Evolutionary conservation across 2,888 invertebrate species (phyloP), one percentile per base, ranked within the genome.

Genomic region (Drosophila pseudotalamancana): DNA sequence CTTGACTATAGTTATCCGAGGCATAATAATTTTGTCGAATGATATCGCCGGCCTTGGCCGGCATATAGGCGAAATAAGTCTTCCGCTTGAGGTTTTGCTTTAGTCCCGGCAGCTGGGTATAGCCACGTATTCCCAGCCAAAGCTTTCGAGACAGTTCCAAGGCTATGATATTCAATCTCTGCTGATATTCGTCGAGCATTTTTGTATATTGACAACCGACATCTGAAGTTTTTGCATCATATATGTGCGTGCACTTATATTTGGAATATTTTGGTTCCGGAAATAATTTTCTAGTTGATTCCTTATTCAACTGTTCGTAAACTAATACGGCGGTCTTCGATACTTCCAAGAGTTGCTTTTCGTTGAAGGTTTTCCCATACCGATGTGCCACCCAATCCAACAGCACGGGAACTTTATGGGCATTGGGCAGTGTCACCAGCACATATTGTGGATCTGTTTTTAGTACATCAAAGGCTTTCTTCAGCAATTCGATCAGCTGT

Each of bases 351-450:
- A 80, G 64, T 27, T 85, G 66, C 5, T 40, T 6, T 4, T 49
- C 21, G 6, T 51, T 67, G 14, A 70, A 82, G 0, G 61, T 56
- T 32, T 74, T 70, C 0, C 89, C 88, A 46, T 78, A 89, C 0
- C 90, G 78, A 6, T 63, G 50, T 0, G 70, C 71, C 2, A 82
- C 68, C 84, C 88, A 90, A 19, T 82, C 79, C 3, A 74, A 21
- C 0, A 90, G 55, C 3, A 75, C 18, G 4, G 89, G 89, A 21
- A 80, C 16, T 40, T 74, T 80, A 34, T 89, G 75, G 0, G 72
- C 87, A 63, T 89, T 74, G 6, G 89, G 88, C 3, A 90, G 40
- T 1, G 82, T 65, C 3, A 74, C 89, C n/a, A 90, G 42, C 0
- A 90, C 89, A 49, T 63, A 89, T 23, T 77, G 72, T 0, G 82